Evolutionary conservation across 2,113 vertebrate genomes (phyloP).

Genomic region (Otus sunia): DNA sequence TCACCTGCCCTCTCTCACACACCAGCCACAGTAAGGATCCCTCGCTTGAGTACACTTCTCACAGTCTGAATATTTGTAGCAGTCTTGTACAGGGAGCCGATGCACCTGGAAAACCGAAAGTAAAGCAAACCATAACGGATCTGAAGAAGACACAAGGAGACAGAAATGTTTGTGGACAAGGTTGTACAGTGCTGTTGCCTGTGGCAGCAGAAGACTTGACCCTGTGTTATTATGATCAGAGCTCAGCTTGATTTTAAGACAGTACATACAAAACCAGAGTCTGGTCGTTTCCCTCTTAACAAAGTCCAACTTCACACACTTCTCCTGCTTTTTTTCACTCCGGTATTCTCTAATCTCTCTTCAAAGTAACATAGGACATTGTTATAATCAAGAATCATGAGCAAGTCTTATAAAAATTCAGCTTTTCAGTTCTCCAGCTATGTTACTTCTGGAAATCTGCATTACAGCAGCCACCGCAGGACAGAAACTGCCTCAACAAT

Average conservation of each 20-base stretch:
- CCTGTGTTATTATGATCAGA: neutral
- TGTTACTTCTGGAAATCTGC: neutral
- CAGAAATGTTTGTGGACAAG: neutral
- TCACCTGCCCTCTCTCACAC: conserved; percentile 87
- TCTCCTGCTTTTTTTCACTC: neutral
- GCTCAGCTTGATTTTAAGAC: neutral
- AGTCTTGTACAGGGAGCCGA: conserved; percentile 87
- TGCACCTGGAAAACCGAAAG: conserved; percentile 62
- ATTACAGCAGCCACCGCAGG: neutral
- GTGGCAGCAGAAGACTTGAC: neutral
- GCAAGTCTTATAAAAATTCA: neutral
- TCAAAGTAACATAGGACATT: neutral
- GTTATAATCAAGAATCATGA: neutral
- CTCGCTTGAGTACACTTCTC: conserved; percentile 76
- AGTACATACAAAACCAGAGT: neutral
- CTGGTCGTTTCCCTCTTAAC: neutral
- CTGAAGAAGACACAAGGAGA: neutral
- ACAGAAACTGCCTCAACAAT: neutral
- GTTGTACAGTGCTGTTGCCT: fast-evolving
- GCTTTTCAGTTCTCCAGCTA: neutral
- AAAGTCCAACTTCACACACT: neutral
- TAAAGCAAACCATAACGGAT: neutral
- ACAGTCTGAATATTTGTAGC: conserved; percentile 79
- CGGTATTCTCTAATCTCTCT: neutral
- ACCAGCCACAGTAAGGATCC: conserved; percentile 98